Percentiles rank a stretch among this genome's conserved stretches.
Conservation (phyloP, 2,113 vertebrate species). For the Oenanthe melanoleuca region DNA sequence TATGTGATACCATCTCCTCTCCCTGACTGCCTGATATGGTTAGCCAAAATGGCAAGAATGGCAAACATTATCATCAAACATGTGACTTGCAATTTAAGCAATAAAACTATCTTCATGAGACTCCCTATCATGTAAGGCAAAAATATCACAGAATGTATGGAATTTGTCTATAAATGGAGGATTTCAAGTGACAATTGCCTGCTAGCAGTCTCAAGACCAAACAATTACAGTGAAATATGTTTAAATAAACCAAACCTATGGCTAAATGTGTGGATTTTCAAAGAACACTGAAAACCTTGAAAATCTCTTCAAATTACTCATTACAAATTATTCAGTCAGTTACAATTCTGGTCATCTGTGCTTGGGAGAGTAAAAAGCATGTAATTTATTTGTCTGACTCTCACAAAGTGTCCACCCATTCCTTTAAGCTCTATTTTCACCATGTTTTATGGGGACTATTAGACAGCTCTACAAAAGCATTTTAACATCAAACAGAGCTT, state of each 20-base stretch:
- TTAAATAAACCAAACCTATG: constrained; percentile 3
- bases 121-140: not conserved
- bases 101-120: not conserved
- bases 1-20: not conserved
- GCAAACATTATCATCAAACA: not conserved
- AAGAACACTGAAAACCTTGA: not conserved
- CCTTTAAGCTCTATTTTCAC: not conserved
- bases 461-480: not conserved
- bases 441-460: not conserved
- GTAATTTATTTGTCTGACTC: constrained; percentile 36
- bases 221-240: not conserved
- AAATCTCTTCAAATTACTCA: constrained; percentile 33
- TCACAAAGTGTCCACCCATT: constrained; percentile 35
- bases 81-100: not conserved
- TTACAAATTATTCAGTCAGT: constrained; percentile 8
- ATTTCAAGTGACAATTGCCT: not conserved
- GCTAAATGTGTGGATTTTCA: not conserved
- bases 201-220: not conserved
- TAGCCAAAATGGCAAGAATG: not conserved
- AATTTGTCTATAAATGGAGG: not conserved
- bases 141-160: not conserved
- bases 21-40: rapidly evolving
- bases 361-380: not conserved
- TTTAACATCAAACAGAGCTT: not conserved
- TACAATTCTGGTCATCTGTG: constrained; percentile 4